These are phyloP conservation scores for Scolopax mira DNA, from an alignment of 2,113 vertebrate genomes.

Conservation along the genomic window DNA sequence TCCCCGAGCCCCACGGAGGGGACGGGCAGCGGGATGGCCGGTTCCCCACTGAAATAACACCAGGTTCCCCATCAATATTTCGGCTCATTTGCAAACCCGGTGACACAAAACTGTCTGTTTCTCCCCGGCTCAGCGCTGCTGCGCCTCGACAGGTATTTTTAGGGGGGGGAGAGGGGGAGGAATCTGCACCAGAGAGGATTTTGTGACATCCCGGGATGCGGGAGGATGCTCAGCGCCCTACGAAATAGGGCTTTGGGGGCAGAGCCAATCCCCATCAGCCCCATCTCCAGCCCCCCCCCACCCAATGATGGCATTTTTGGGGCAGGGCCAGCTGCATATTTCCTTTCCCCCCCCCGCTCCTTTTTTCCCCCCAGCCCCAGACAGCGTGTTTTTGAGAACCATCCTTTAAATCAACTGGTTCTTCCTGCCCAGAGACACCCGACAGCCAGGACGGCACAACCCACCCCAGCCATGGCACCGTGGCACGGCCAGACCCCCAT, in stretches of 20 bases:
- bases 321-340: not conserved
- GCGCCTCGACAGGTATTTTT: constrained; percentile 35
- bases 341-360: not conserved
- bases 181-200: constrained; percentile 1
- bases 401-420: constrained; percentile 53
- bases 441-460: not conserved
- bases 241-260: not conserved
- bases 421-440: constrained; percentile 5
- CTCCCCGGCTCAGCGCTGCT: not conserved
- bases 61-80: constrained; percentile 17
- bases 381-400: not conserved
- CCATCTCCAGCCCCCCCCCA: not conserved
- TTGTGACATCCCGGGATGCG: not conserved
- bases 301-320: not conserved
- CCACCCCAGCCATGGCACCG: rapidly evolving
- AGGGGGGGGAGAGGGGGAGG: not conserved
- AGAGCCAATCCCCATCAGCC: rapidly evolving
- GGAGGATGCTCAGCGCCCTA: not conserved
- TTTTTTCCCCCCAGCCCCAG: not conserved
- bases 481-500: rapidly evolving
- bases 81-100: constrained; percentile 28
- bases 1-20: rapidly evolving
- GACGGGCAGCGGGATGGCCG: not conserved
- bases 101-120: constrained; percentile 59
- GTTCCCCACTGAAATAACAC: not conserved